Conservation (phyloP, 35 echinoderm and acorn worm species). For the Stichopus chloronotus region DNA sequence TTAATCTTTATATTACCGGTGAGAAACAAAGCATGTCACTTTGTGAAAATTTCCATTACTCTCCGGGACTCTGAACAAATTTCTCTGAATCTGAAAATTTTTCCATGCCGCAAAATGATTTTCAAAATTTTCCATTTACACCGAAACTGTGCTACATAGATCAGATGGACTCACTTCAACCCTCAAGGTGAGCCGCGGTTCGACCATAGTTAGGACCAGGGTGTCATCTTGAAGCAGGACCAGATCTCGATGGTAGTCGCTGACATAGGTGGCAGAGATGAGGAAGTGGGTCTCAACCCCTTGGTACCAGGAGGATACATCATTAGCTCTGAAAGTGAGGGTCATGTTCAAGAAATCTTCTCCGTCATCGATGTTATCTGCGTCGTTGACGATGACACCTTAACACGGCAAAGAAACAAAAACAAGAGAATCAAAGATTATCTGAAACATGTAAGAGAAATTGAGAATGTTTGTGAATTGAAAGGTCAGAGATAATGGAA, state of each 20-base stretch:
- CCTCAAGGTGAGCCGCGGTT: slow-evolving; percentile 72
- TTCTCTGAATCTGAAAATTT: too few species aligned
- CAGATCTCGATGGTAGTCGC: slow-evolving; percentile 57
- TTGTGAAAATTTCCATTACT: too few species aligned
- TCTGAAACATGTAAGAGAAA: too few species aligned
- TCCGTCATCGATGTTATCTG: slow-evolving; percentile 67
- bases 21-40: too few species aligned
- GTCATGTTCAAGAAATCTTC: slow-evolving; percentile 61
- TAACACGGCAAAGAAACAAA: slow-evolving; percentile 1
- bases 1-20: too few species aligned
- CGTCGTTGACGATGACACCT: slow-evolving; percentile 82
- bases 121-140: too few species aligned
- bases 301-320: slow-evolving; percentile 65
- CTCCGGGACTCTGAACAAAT: too few species aligned
- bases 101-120: too few species aligned
- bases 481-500: too few species aligned
- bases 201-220: slow-evolving; percentile 70
- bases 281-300: slow-evolving; percentile 59
- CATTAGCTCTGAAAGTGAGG: slow-evolving; percentile 64
- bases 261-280: slow-evolving; percentile 61
- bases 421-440: background rate
- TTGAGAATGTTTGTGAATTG: too few species aligned
- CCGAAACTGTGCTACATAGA: background rate
- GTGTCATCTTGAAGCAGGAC: slow-evolving; percentile 56
- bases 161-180: slow-evolving; percentile 68